phyloP scores from a whole-genome alignment of 2,113 vertebrate species.

The Chroicocephalus ridibundus region DNA sequence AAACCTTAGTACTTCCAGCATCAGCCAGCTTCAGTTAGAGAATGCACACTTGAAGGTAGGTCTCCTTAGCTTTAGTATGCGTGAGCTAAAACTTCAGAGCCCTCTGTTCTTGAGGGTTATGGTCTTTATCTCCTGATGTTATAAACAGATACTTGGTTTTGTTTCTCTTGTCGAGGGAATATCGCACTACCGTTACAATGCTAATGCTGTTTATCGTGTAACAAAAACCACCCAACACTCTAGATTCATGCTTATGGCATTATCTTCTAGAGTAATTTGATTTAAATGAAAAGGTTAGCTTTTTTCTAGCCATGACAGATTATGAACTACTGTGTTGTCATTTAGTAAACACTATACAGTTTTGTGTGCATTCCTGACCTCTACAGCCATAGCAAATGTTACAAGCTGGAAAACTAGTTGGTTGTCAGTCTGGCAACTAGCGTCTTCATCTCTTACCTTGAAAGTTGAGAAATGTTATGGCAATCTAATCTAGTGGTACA shows the following conservation, averaged over 20 bases:
- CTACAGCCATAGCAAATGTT: background rate
- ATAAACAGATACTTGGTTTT: background rate
- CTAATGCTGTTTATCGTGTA: background rate
- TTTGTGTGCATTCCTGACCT: background rate
- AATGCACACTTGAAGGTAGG: slow-evolving; percentile 77
- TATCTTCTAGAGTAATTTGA: background rate
- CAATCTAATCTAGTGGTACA: background rate
- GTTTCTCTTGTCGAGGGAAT: background rate
- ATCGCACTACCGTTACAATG: background rate
- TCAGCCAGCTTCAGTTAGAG: slow-evolving; percentile 75
- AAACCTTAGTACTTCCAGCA: slow-evolving; percentile 48
- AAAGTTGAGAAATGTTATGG: background rate
- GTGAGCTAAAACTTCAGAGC: background rate
- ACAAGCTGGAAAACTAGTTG: background rate
- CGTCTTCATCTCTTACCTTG: background rate
- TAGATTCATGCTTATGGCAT: background rate
- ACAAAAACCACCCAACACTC: fast-evolving
- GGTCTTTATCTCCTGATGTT: background rate
- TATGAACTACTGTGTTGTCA: background rate
- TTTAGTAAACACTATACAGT: background rate
- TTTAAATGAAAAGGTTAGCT: background rate
- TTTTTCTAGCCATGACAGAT: background rate
- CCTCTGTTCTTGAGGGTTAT: background rate
- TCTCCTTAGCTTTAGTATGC: background rate
- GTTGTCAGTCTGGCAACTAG: background rate